phyloP scores from a whole-genome alignment of 2,797 vertebrate species.

The Anguilla obscura region DNA sequence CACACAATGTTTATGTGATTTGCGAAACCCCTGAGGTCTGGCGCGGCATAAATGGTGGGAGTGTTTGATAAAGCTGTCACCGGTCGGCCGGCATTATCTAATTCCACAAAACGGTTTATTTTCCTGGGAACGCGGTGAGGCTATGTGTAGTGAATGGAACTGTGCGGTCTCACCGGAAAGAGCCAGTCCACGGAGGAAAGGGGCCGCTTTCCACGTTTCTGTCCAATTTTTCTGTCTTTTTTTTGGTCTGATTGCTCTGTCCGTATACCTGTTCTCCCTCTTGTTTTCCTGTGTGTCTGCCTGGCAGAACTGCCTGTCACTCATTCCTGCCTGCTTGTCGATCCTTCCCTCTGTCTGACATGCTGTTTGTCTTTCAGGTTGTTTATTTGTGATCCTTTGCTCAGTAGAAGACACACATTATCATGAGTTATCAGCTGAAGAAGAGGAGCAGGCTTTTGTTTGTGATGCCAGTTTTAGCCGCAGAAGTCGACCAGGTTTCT shows the following conservation, averaged over 20 bases:
- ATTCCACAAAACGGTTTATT: not conserved
- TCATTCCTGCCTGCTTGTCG: not conserved
- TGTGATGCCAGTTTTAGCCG: not conserved
- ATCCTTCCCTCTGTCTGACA: not conserved
- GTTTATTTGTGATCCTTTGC: not conserved
- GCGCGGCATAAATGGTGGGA: not conserved
- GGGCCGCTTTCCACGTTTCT: not conserved
- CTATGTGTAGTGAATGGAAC: not conserved
- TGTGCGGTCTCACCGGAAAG: not conserved
- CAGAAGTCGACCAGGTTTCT: not conserved
- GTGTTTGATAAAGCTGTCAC: slow-evolving; percentile 17
- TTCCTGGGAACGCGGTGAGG: not conserved
- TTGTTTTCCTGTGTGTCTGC: not conserved
- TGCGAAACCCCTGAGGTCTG: slow-evolving; percentile 28
- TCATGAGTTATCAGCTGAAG: not conserved
- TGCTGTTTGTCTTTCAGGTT: not conserved
- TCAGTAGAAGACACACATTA: not conserved
- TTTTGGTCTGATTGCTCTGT: not conserved
- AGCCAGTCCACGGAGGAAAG: not conserved
- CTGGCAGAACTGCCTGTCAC: not conserved
- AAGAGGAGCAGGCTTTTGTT: not conserved
- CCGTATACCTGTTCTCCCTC: not conserved
- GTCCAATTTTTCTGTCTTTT: not conserved
- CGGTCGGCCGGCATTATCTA: slow-evolving; percentile 6
- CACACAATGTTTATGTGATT: slow-evolving; percentile 34